Conservation (phyloP, 2,113 vertebrate species). For the Acrocephalus kingi region DNA sequence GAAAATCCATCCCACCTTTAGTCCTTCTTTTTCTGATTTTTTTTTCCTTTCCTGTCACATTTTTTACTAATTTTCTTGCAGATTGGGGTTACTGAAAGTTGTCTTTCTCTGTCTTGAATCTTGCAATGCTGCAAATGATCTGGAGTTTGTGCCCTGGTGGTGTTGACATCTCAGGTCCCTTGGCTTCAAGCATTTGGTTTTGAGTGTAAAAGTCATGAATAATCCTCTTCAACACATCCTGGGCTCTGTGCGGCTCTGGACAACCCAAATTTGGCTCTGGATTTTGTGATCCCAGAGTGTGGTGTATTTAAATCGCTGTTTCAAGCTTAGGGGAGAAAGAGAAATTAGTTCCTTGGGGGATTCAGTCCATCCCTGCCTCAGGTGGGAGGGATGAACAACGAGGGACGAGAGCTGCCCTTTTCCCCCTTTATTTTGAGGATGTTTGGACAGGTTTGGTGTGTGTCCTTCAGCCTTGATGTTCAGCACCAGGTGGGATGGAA, state of each 20-base stretch:
- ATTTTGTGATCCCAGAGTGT: background rate
- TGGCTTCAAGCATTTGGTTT: background rate
- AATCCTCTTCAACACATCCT: accelerated
- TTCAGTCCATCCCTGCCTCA: background rate
- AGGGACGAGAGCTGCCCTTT: background rate
- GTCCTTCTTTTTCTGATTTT: background rate
- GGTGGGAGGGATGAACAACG: background rate
- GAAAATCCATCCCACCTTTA: background rate
- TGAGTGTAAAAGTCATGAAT: background rate
- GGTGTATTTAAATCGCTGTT: background rate
- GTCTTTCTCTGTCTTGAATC: background rate
- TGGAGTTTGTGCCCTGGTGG: background rate
- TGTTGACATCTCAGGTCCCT: background rate
- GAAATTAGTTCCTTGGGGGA: background rate
- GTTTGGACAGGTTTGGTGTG: background rate
- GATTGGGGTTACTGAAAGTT: background rate
- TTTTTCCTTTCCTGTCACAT: background rate
- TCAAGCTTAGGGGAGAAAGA: background rate
- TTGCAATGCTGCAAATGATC: background rate
- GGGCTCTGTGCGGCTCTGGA: background rate
- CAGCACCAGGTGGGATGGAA: background rate
- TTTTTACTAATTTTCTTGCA: background rate
- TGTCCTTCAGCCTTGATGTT: background rate
- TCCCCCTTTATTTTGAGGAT: background rate
- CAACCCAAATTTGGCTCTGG: background rate